Evolutionary conservation across 2,797 vertebrate genomes (phyloP), one percentile per base, ranked within the genome.

Genomic region (Eulemur coronatus): DNA sequence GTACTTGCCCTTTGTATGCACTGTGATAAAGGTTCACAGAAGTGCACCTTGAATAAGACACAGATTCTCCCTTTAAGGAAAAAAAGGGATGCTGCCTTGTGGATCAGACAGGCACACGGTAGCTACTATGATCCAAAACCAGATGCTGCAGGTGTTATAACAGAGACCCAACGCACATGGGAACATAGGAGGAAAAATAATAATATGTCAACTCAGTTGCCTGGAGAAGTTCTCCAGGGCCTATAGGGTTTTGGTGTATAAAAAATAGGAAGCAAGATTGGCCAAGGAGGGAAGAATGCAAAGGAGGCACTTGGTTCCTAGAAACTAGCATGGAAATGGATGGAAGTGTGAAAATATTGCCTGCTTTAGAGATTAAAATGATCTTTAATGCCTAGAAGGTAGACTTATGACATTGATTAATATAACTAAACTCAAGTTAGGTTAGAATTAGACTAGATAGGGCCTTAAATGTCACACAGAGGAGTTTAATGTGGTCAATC

Each of bases 291-390:
- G 46, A 28, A 43, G 14, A 46, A 46, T 1, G 4, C 11, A 65
- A 52, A 30, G 6, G 4, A 26, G 3, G 2, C 4, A 8, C 0
- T 1, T 7, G 11, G 26, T 48, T 1, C 2, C 63, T 30, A 41
- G 43, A 87, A 38, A 33, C 46, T 38, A 9, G 10, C 15, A 18
- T 26, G 15, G 14, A 43, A 89, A 75, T 3, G 7, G 28, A 38
- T 8, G 22, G 30, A 10, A 7, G 22, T n/a, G 5, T 28, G 30
- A 59, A 87, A 43, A 10, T 2, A 33, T 20, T 17, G 22, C 17
- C 30, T 84, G 17, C 52, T 15, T 65, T 52, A 17, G 35, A 48
- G 79, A n/a, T 43, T 9, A 70, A 59, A 63, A 57, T 28, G 22
- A 35, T 14, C 2, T n/a, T 35, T 78, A 18, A 4, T 26, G 24